Evolutionary conservation across 1,140 invertebrate genomes (phyloP), one percentile per base, ranked within the genome.

Genomic region (Laupala kohalensis): DNA sequence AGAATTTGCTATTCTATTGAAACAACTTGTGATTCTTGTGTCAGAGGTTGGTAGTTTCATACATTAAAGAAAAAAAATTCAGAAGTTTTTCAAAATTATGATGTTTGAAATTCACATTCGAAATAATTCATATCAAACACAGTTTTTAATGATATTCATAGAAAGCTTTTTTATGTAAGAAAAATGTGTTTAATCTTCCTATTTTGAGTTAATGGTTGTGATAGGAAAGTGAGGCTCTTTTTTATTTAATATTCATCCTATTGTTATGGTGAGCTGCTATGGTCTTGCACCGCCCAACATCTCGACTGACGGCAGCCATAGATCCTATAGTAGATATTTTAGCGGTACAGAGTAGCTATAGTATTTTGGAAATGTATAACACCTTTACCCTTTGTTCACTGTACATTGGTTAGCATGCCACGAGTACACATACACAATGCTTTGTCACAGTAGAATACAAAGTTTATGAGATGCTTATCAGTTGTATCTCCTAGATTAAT

Each of bases 331-430:
- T n/a, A n/a, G 67, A 23, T 23, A 27, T 29, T 25, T 6, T 68
- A 68, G 67, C 23, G n/a, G 28, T 68, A 37, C 67, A 68, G 67
- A 68, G 23, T 28, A 2, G 28, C 29, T 29, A 27, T 37, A 68
- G 29, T 37, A 29, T 19, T 68, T 6, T 30, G 28, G 28, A 68
- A 23, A 37, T 23, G 29, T 28, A 68, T 25, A 29, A 67, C 28
- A 6, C 28, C 67, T 28, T 29, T 68, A 29, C 29, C 67, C 67
- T 68, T 29, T 68, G 67, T 68, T 68, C 67, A 68, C 67, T 68
- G 67, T 68, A 29, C 27, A 68, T 68, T 68, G 25, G 67, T 68
- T 68, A 68, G 67, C 28, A 30, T n/a, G 27, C 29, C 23, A 29
- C 67, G 29, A 27, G 13, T 68, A 30, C 27, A 68, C 67, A 68